Evolutionary conservation across 37 sponge, comb jelly and placozoan species (phyloP).

Genomic region (Spongilla lacustris): DNA sequence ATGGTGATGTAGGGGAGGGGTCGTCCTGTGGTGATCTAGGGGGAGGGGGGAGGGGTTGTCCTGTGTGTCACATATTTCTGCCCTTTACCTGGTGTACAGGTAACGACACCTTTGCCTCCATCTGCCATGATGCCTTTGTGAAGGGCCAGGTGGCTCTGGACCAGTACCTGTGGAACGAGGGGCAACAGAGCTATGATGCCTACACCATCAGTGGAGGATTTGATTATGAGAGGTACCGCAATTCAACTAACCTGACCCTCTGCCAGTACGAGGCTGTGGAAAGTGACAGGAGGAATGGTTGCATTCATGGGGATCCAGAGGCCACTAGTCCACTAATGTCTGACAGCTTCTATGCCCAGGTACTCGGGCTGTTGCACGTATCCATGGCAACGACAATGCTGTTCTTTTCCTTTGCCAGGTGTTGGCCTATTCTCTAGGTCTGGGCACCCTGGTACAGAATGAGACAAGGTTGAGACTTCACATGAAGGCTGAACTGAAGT

Average conservation of each 20-base stretch:
- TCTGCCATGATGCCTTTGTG: conserved; percentile 18
- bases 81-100: neutral
- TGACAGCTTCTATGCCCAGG: conserved; percentile 41
- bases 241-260: neutral
- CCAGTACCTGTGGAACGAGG: conserved; percentile 21
- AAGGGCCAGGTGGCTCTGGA: conserved; percentile 18
- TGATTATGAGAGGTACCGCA: conserved; percentile 3
- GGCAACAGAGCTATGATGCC: conserved; percentile 30
- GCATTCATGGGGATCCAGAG: neutral
- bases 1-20: no score
- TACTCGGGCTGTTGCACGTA: neutral
- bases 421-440: conserved; percentile 14
- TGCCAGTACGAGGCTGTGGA: neutral
- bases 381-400: neutral
- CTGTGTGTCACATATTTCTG: neutral
- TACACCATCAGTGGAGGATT: neutral
- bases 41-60: neutral
- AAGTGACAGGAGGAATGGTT: neutral
- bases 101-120: conserved; percentile 16
- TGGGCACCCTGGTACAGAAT: conserved; percentile 14
- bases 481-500: conserved; percentile 12
- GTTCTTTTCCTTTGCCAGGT: neutral
- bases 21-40: no score
- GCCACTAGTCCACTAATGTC: conserved; percentile 26
- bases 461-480: conserved; percentile 13